Percentiles rank a stretch among this genome's conserved stretches.
phyloP scores from a whole-genome alignment of 2,113 vertebrate genomes.

The Turdus rufiventris region DNA sequence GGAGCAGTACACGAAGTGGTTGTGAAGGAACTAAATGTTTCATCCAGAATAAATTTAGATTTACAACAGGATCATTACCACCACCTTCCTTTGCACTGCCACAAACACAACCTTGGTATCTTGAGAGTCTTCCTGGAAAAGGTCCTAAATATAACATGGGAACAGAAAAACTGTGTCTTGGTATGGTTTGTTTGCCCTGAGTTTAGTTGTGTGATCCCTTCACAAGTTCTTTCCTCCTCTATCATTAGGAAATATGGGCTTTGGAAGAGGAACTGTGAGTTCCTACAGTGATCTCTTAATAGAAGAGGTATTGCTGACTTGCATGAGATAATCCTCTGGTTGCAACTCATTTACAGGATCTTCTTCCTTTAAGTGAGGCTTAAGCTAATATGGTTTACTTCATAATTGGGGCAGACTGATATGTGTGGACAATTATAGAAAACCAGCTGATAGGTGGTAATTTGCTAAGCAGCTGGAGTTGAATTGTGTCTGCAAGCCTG shows the following conservation, averaged over 20 bases:
- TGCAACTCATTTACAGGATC: constrained; percentile 3
- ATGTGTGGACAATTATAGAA: constrained; percentile 25
- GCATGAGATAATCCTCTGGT: background rate
- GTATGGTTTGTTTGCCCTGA: background rate
- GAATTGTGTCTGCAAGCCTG: constrained; percentile 48
- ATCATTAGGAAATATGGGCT: background rate
- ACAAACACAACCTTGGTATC: background rate
- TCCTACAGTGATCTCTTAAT: background rate
- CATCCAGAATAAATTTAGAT: background rate
- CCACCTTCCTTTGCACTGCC: background rate
- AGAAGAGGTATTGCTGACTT: background rate
- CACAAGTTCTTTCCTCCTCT: background rate
- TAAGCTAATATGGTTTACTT: constrained; percentile 33
- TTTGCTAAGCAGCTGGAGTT: constrained; percentile 53
- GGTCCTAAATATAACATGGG: background rate
- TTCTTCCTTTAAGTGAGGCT: constrained; percentile 23
- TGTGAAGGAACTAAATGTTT: background rate
- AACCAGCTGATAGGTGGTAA: constrained; percentile 49
- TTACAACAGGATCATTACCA: background rate
- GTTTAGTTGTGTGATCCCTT: background rate
- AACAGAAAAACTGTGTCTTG: background rate
- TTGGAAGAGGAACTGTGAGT: background rate
- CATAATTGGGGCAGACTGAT: constrained; percentile 34
- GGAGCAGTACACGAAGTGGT: background rate
- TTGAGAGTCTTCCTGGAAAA: background rate